A percentile compares a stretch with the other conserved stretches of the same genome.
Evolutionary conservation across 2,888 invertebrate species (phyloP).

Genomic region (Pandemis corylana): DNA sequence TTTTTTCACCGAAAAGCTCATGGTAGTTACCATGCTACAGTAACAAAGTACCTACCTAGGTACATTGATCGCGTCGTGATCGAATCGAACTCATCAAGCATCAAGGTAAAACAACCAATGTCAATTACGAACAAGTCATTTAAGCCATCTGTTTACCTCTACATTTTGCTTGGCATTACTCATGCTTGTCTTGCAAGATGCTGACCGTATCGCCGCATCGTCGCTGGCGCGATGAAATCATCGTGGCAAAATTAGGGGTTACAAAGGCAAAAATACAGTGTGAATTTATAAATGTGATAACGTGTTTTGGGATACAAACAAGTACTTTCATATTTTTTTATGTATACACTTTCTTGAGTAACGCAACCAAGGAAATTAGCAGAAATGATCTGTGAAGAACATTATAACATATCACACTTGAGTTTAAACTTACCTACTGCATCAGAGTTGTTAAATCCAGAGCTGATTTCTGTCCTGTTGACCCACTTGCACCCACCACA

Average conservation of each 20-base stretch:
- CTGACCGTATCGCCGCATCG: conserved; percentile 22
- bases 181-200: conserved; percentile 33
- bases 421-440: neutral
- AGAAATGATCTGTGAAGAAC: neutral
- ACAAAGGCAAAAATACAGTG: conserved; percentile 17
- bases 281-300: neutral
- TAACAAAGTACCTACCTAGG: neutral
- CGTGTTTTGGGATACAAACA: neutral
- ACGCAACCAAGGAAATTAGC: neutral
- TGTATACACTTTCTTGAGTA: neutral
- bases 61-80: neutral
- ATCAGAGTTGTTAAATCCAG: conserved; percentile 12
- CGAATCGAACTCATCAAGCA: conserved; percentile 1
- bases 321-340: neutral
- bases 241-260: conserved; percentile 38
- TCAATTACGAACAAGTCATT: conserved; percentile 18
- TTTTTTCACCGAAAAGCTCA: too few relatives aligned
- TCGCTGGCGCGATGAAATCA: conserved; percentile 32
- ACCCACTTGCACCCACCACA: conserved; percentile 23
- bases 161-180: conserved; percentile 26
- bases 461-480: neutral
- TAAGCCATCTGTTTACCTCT: conserved; percentile 31
- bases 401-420: neutral
- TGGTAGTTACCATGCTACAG: too few relatives aligned
- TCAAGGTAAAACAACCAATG: conserved; percentile 27